Base-by-base conservation (phyloP, 2,888 invertebrate genomes). In the Xanthia icteritia region DNA sequence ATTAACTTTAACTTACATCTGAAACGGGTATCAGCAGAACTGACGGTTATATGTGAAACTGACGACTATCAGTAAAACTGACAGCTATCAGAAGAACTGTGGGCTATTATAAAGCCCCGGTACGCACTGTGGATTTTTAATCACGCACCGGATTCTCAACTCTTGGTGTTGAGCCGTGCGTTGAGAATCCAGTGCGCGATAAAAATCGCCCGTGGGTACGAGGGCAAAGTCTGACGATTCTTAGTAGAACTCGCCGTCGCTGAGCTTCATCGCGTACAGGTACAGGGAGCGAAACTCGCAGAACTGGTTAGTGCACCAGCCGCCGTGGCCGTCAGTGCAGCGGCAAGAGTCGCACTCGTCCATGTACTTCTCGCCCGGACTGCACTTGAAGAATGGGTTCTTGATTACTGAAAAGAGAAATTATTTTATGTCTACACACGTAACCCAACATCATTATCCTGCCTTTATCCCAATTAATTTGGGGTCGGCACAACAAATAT, bases 361-460 rank as follows among this genome's bases (percentile, higher is more conserved):
- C 96, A 96, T 96, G 90, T 96, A 96, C 91, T 96, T 96, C 93
- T 96, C 96, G 0, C 96, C 96, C 0, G 96, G 96, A 69, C 92
- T 92, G 92, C 96, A 96, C 81, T 95, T 95, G 95, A 96, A 96
- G 95, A 96, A 96, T 5, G 96, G 96, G 85, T 96, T 96, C 92
- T 96, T 96, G 82, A 96, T 96, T 82, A 96, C 96, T 95, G 93
- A 6, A 51, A 83, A 15, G 42, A 0, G 48, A 39, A 3, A 58
- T 6, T 1, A 51, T 63, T 17, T 31, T 23, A 39, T 6, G 11
- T 20, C 17, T 45, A 23, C 5, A 31, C 31, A 20, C 1, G 11
- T 65, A 65, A 27, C 20, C 11, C 31, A 31, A 20, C 20, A 42
- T 65, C 11, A 45, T 45, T 20, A 17, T n/a, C 64, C 8, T 64